Base-by-base conservation (phyloP, 1,140 invertebrate genomes). In the Aradophagus sp. region DNA sequence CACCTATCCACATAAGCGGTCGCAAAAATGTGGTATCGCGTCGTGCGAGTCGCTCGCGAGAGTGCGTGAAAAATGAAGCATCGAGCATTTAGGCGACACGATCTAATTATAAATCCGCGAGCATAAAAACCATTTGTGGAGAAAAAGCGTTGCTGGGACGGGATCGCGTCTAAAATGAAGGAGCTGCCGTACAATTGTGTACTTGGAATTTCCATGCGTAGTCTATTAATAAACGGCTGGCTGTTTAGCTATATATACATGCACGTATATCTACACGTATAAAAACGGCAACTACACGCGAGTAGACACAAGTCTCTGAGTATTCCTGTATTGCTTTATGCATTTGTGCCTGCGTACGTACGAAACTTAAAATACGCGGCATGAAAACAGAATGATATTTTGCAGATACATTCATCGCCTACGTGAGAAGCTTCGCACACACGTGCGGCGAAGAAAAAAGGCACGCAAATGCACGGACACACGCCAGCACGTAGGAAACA, bases 371-470 rank as follows among this genome's bases (percentile, higher is more conserved):
- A 65, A 53, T 36, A 47, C 47, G 42, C 27, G 34, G n/a, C 14
- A 78, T 67, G 78, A 80, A 71, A 62, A 36, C 35, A 45, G 79
- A 79, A 80, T 75, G 70, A 78, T 76, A 81, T 78, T 62, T 75
- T 66, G 72, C 73, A 73, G 52, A 77, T 61, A 73, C 73, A 76
- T 75, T 80, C 73, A 67, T 48, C 63, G 50, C 29, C 20, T 42
- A 41, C 42, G 58, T 53, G 55, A 48, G 53, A 44, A 62, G 38
- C 56, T 13, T 39, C 26, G 12, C 20, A 23, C 20, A 5, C 20
- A 5, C 15, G 5, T 14, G 5, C 29, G 20, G 8, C 8, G 5
- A 41, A 13, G 26, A 26, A 23, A 47, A 44, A n/a, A 12, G 10
- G 36, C 29, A 23, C 42, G 23, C 41, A 35, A 7, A 34, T 34